Evolutionary conservation across 2,888 invertebrate species (phyloP).

Genomic region (Troides helena): DNA sequence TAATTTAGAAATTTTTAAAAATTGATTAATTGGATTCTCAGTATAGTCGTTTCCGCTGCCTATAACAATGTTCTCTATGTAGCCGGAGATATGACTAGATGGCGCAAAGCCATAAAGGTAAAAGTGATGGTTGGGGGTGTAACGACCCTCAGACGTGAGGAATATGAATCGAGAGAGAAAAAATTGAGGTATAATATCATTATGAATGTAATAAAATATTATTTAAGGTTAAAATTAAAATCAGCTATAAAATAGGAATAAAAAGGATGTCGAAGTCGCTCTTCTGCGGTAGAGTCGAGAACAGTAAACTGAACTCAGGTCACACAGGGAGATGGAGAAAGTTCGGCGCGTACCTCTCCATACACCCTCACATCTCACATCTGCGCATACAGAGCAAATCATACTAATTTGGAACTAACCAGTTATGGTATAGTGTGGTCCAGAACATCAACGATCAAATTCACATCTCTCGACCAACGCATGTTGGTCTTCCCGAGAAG

Average conservation of each 20-base stretch:
- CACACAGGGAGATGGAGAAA: constrained; percentile 45
- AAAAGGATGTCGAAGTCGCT: constrained; percentile 40
- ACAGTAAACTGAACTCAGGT: constrained; percentile 68
- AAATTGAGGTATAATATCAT: too few species aligned
- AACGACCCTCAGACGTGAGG: too few species aligned
- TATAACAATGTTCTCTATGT: too few species aligned
- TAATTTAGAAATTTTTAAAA: too few species aligned
- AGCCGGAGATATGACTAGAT: too few species aligned
- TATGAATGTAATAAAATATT: background rate
- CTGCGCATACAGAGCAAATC: constrained; percentile 43
- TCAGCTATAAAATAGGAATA: background rate
- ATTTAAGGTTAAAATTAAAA: background rate
- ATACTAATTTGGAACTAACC: constrained; percentile 21
- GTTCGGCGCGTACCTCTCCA: constrained; percentile 56
- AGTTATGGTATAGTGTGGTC: constrained; percentile 9
- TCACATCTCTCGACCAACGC: constrained; percentile 41
- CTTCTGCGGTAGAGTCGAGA: constrained; percentile 55
- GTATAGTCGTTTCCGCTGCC: too few species aligned
- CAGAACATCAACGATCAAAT: constrained; percentile 39
- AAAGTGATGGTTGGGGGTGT: too few species aligned
- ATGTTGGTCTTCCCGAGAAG: constrained; percentile 61
- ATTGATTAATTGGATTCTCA: too few species aligned
- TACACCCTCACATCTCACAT: constrained; percentile 39
- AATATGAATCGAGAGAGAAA: too few species aligned
- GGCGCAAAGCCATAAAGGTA: too few species aligned